Conservation (phyloP, 2,113 vertebrate species). For the Microcebus tavaratra region DNA sequence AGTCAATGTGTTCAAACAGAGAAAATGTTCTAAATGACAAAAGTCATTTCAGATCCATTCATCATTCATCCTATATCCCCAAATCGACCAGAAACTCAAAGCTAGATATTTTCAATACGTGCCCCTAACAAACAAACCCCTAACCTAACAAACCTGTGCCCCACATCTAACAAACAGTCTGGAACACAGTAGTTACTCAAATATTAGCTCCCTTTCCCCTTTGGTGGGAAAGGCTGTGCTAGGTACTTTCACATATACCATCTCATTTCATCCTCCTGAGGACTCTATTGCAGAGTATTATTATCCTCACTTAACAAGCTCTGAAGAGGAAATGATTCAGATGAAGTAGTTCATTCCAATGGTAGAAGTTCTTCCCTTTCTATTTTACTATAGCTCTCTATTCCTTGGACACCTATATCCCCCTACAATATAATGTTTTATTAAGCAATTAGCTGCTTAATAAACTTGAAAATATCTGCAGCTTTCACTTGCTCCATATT, state of each 20-base stretch:
- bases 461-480: constrained; percentile 15
- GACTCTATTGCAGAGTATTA: not conserved
- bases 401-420: not conserved
- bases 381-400: not conserved
- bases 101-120: not conserved
- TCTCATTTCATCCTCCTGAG: not conserved
- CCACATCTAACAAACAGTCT: not conserved
- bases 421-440: not conserved
- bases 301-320: not conserved
- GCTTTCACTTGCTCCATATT: constrained; percentile 3
- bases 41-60: not conserved
- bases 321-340: not conserved
- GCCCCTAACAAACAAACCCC: too few relatives aligned
- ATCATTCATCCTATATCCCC: not conserved
- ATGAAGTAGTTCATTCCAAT: not conserved
- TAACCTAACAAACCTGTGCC: too few relatives aligned
- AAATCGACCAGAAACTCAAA: not conserved
- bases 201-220: not conserved
- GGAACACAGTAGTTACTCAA: not conserved
- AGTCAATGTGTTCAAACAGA: not conserved
- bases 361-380: not conserved
- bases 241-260: not conserved
- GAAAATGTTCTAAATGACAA: not conserved
- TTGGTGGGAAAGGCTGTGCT: not conserved
- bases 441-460: not conserved